These are phyloP conservation scores for Porites cylindrica DNA, from an alignment of 92 coral and sea anemone genomes.

Conservation along the genomic window DNA sequence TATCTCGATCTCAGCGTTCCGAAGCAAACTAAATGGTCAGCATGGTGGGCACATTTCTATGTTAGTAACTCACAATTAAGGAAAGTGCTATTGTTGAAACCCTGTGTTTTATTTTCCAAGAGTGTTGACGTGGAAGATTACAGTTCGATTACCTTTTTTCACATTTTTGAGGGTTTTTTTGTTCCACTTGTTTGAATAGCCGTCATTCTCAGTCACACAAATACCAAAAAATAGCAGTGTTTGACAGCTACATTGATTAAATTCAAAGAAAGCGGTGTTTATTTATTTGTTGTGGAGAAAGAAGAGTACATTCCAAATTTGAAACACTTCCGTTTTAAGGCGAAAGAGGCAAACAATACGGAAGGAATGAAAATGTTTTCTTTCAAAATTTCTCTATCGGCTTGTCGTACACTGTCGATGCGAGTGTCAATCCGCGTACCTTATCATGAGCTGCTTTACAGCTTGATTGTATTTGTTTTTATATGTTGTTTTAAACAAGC, in stretches of 20 bases:
- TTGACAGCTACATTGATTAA: constrained; percentile 8
- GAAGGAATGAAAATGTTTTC: not conserved
- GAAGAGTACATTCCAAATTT: constrained; percentile 18
- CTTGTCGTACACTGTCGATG: not conserved
- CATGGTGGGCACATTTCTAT: no score
- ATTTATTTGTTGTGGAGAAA: constrained; percentile 33
- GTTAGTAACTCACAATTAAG: not conserved
- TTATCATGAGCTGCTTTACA: no score
- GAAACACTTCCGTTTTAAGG: constrained; percentile 4
- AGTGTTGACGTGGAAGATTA: constrained; percentile 18
- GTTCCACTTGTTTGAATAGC: constrained; percentile 27
- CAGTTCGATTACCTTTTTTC: not conserved
- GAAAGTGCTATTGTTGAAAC: not conserved
- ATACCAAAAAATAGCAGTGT: not conserved
- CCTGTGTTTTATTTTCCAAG: not conserved
- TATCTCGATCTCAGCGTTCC: not conserved
- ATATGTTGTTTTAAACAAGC: not conserved
- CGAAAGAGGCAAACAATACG: not conserved
- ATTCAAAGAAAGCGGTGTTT: constrained; percentile 20
- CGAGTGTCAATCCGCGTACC: not conserved
- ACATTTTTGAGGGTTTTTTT: constrained; percentile 14
- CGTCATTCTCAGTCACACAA: not conserved
- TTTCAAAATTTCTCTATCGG: not conserved
- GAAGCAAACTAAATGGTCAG: no score
- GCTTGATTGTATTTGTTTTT: no score